Evolutionary conservation across 2,888 invertebrate genomes (phyloP).

Genomic region (Eupsilia transversa): DNA sequence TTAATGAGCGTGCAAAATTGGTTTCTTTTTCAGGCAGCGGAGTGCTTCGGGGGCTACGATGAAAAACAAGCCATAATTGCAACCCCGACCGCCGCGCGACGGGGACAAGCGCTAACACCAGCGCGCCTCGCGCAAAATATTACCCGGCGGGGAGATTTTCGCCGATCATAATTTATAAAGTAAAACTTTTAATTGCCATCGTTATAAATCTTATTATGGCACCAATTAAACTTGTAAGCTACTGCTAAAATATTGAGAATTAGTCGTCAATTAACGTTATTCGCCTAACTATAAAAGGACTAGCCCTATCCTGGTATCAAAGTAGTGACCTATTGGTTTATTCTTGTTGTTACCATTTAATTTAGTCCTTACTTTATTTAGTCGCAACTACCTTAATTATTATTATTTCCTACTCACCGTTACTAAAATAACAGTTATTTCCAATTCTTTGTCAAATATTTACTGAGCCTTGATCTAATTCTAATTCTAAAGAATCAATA

Average conservation of each 20-base stretch:
- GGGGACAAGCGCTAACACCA: constrained; percentile 72
- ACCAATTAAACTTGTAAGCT: constrained; percentile 76
- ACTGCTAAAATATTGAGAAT: constrained; percentile 54
- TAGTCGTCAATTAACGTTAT: constrained; percentile 22
- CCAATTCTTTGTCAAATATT: constrained; percentile 32
- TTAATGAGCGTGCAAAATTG: constrained; percentile 90
- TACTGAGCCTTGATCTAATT: constrained; percentile 46
- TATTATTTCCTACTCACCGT: constrained; percentile 34
- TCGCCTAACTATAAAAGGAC: neutral
- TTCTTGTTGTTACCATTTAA: neutral
- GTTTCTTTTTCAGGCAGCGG: constrained; percentile 86
- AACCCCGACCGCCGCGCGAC: constrained; percentile 79
- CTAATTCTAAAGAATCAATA: constrained; percentile 44
- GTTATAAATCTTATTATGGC: constrained; percentile 78
- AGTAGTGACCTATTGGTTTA: neutral
- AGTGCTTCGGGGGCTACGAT: constrained; percentile 82
- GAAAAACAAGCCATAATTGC: constrained; percentile 87
- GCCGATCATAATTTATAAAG: constrained; percentile 80
- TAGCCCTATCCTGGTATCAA: too few species aligned
- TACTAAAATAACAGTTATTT: constrained; percentile 41
- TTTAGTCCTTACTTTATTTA: constrained; percentile 2
- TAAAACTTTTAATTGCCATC: constrained; percentile 81
- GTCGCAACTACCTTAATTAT: neutral
- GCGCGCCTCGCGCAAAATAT: constrained; percentile 64
- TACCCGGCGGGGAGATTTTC: constrained; percentile 71